These are phyloP conservation scores for Delphinus delphis DNA, from an alignment of 2,113 vertebrate genomes.

Conservation along the genomic window DNA sequence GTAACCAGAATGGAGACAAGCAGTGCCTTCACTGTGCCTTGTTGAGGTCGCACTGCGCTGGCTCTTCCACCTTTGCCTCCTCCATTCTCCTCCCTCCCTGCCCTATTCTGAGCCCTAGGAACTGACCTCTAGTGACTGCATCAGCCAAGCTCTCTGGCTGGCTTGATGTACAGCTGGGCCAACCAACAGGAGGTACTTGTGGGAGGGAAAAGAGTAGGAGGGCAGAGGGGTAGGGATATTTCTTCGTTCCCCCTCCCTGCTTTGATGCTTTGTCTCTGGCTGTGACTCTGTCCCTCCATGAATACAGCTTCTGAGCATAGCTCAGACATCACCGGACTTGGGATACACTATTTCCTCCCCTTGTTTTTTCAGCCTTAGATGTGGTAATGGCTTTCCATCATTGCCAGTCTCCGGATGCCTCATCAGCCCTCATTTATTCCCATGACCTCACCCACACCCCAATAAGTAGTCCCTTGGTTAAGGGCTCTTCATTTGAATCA, in stretches of 20 bases:
- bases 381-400: not conserved
- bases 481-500: not conserved
- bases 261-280: not conserved
- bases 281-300: not conserved
- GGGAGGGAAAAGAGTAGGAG: not conserved
- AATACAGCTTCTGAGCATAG: not conserved
- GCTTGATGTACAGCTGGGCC: not conserved
- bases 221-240: not conserved
- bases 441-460: not conserved
- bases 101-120: not conserved
- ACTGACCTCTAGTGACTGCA: not conserved
- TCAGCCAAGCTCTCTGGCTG: not conserved
- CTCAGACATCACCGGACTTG: not conserved
- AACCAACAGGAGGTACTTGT: not conserved
- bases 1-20: not conserved
- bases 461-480: not conserved
- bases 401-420: not conserved
- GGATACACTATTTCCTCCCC: not conserved
- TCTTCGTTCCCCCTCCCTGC: not conserved
- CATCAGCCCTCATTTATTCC: too few species aligned
- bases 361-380: not conserved
- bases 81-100: not conserved
- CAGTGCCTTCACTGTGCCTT: not conserved
- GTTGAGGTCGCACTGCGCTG: not conserved
- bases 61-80: not conserved